Evolutionary conservation across 2,113 vertebrate genomes (phyloP).

Genomic region (Petrocephalus zakoni): DNA sequence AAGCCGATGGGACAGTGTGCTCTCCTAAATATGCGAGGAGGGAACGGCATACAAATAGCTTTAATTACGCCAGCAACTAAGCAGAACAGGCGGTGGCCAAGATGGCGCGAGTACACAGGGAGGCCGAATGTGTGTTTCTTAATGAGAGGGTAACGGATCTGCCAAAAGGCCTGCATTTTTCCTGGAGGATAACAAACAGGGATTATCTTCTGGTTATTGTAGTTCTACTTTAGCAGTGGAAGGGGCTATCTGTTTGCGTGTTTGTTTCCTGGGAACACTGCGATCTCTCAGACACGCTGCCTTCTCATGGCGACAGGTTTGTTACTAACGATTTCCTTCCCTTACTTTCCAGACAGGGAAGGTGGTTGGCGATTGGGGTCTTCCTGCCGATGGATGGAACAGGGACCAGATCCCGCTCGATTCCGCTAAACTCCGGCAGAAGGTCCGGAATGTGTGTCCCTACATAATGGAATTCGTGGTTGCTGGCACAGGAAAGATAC

Average conservation of each 20-base stretch:
- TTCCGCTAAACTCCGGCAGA: neutral
- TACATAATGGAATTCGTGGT: conserved; percentile 17
- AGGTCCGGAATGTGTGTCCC: neutral
- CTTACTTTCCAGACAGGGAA: neutral
- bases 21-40: neutral
- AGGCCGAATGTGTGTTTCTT: neutral
- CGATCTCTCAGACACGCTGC: neutral
- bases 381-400: neutral
- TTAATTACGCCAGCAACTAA: neutral
- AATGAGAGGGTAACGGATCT: neutral
- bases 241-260: neutral
- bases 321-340: neutral
- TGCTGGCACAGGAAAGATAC: conserved; percentile 2
- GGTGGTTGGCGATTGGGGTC: neutral
- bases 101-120: neutral
- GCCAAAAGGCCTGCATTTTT: neutral
- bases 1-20: too few species aligned
- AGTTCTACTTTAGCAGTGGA: neutral
- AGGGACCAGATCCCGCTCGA: neutral
- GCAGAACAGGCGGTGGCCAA: neutral
- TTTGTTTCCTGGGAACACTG: neutral
- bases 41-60: neutral
- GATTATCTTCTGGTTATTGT: neutral
- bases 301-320: neutral
- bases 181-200: conserved; percentile 1